Evolutionary conservation across 1,140 invertebrate species (phyloP), one percentile per base, ranked within the genome.

Genomic region (Drosophila repletoides): DNA sequence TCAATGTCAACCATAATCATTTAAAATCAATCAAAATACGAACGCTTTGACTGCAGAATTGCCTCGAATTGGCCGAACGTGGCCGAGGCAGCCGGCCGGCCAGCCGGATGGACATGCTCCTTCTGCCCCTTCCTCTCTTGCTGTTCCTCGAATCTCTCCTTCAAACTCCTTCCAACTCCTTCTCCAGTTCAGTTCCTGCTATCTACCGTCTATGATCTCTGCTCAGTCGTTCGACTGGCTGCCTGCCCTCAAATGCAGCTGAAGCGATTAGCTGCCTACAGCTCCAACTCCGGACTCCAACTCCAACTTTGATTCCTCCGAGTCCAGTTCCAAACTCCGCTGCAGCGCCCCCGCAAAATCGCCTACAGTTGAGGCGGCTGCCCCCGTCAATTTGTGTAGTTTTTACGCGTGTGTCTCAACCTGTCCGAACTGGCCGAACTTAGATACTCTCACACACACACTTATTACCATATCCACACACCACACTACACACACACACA

Each of bases 11-110:
- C 87, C 79, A 84, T 89, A 89, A 89, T 89, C 88, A 89, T 89
- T 89, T 89, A 89, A 89, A 89, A 89, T 89, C 88, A 89, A 89
- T 89, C 88, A 89, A 89, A 89, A 89, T 89, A 70, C 88, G 79
- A 89, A 84, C 87, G 87, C 87, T 86, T 86, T 81, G 86, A 81
- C 79, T 88, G 80, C 80, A 86, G 76, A 89, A 88, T 88, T 86
- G 80, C 80, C 80, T 74, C 79, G 77, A 87, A 83, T 86, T 88
- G 84, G 64, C 52, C 66, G 77, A 86, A 76, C 77, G 79, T 77
- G 77, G 73, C 73, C 67, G n/a, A 41, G 28, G 24, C 43, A 24
- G 31, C 21, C 53, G 49, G 33, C 28, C 52, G 43, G 58, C 36
- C 53, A 31, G 40, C 60, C 52, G 34, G 51, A 63, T 68, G 48